Evolutionary conservation across 1,140 invertebrate species (phyloP).

Genomic region (Drosophila ficusphila): DNA sequence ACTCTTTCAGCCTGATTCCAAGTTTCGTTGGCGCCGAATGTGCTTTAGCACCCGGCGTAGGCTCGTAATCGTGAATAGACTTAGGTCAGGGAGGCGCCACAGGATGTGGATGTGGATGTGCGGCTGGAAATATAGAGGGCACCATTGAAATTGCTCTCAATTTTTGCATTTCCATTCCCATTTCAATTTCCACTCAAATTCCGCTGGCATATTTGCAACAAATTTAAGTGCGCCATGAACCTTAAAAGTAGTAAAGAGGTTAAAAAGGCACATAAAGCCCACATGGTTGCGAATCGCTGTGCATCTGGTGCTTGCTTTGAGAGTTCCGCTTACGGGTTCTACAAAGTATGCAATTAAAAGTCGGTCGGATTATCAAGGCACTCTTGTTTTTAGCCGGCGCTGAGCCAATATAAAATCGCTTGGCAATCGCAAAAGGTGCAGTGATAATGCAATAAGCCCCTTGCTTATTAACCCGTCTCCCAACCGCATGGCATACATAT

Average conservation of each 20-base stretch:
- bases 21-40: constrained; percentile 34
- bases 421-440: constrained; percentile 37
- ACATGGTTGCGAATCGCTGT: constrained; percentile 13
- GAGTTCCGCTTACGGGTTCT: constrained; percentile 8
- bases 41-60: constrained; percentile 49
- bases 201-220: constrained; percentile 33
- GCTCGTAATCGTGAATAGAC: constrained; percentile 49
- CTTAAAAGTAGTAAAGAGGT: constrained; percentile 16
- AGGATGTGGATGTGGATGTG: not conserved
- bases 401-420: constrained; percentile 43
- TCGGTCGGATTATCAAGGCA: not conserved
- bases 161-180: constrained; percentile 31
- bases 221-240: constrained; percentile 34
- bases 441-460: constrained; percentile 46
- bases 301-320: constrained; percentile 8
- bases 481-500: constrained; percentile 5
- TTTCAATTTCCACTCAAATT: constrained; percentile 41
- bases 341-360: constrained; percentile 51
- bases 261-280: constrained; percentile 23
- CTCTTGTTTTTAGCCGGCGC: not conserved
- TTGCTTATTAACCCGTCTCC: not conserved
- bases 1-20: constrained; percentile 5
- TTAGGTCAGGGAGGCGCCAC: not conserved
- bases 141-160: constrained; percentile 18
- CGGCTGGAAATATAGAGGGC: constrained; percentile 1